A percentile compares a stretch with the other conserved stretches of the same genome.
These are phyloP conservation scores for Orbicella faveolata DNA, from an alignment of 64 coral and sea anemone genomes.

Conservation along the genomic window DNA sequence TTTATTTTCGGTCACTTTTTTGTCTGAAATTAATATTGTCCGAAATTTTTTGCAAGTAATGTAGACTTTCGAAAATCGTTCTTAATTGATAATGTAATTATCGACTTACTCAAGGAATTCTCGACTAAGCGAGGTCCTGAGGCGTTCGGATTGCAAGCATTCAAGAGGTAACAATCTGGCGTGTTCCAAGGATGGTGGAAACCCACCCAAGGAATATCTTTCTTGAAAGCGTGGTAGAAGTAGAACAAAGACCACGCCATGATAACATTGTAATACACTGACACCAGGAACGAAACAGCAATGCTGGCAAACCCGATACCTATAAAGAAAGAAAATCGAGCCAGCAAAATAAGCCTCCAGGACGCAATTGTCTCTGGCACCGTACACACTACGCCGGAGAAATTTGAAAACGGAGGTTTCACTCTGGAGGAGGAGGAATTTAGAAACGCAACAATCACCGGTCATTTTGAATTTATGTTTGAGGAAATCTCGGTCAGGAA, in stretches of 20 bases:
- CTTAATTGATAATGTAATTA: background rate
- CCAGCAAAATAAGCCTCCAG: too few species aligned
- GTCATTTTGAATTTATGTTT: too few species aligned
- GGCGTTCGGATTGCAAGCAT: conserved; percentile 41
- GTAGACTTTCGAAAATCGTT: too few species aligned
- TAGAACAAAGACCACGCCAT: conserved; percentile 68
- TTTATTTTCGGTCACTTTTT: too few species aligned
- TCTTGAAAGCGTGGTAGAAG: conserved; percentile 60
- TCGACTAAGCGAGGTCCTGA: conserved; percentile 49
- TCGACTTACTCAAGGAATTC: conserved; percentile 67
- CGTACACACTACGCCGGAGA: too few species aligned
- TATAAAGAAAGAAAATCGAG: background rate
- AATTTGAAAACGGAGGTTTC: too few species aligned
- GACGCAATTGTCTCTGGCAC: too few species aligned
- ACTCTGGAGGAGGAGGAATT: too few species aligned
- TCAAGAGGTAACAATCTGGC: conserved; percentile 45
- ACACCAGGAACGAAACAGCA: conserved; percentile 63
- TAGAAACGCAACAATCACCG: too few species aligned
- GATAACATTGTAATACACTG: conserved; percentile 80
- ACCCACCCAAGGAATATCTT: conserved; percentile 71
- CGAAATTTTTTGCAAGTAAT: too few species aligned
- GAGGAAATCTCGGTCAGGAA: too few species aligned
- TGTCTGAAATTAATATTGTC: too few species aligned
- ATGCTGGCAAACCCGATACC: conserved; percentile 66
- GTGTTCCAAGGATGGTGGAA: conserved; percentile 70